Evolutionary conservation across 1,140 invertebrate species (phyloP).

Genomic region (Elymnias hypermnestra): DNA sequence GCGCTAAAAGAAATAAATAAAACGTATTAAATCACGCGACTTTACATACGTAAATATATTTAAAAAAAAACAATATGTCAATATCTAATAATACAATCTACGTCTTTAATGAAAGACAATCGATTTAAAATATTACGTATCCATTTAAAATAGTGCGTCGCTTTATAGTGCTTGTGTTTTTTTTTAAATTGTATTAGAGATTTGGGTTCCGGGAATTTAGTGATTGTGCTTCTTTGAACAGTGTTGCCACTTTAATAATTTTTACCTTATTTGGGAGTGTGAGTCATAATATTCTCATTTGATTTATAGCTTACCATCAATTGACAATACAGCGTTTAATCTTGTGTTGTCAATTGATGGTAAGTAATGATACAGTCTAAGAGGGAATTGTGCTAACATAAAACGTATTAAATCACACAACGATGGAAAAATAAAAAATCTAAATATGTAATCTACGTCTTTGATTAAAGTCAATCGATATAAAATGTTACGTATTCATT

Average conservation of each 20-base stretch:
- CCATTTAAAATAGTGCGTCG: neutral
- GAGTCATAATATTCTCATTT: no score
- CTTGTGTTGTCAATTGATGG: no score
- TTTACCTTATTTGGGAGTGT: no score
- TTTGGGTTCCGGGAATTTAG: no score
- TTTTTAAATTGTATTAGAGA: no score
- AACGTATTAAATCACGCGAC: neutral
- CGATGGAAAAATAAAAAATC: neutral
- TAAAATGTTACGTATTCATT: neutral
- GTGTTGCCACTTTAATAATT: no score
- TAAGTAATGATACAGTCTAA: no score
- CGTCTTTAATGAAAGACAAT: neutral
- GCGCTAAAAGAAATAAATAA: constrained; percentile 20
- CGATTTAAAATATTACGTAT: neutral
- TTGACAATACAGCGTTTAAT: no score
- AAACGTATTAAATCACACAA: neutral
- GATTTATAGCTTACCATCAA: no score
- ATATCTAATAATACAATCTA: neutral
- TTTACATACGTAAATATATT: neutral
- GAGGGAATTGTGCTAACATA: no score
- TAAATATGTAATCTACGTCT: neutral
- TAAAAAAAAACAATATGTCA: neutral
- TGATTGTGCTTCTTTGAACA: no score
- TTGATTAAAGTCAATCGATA: neutral
- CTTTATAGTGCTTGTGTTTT: neutral